Conservation (phyloP, 2,113 vertebrate genomes). For the Macaca fascicularis region T2T-MFA8v1.1 NC_088375.1:73602501-73603000, state of each 20-base stretch:
- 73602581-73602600: conserved; percentile 78
- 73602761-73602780: conserved; percentile 88
- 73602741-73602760: conserved; percentile 85
- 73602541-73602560: conserved; percentile 25
- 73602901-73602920: conserved; percentile 98
- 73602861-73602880: conserved; percentile 99
- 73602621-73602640: conserved; percentile 81
- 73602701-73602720: conserved; percentile 58
- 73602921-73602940: conserved; percentile 97
- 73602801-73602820: conserved; percentile 95
- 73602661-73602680: conserved; percentile 85
- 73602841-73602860: conserved; percentile 98
- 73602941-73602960: conserved; percentile 99
- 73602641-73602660: conserved; percentile 80
- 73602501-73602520: conserved; percentile 61
- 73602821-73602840: conserved; percentile 97
- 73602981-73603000: conserved; percentile 96
- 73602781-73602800: conserved; percentile 92
- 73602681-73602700: conserved; percentile 84
- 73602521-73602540: conserved; percentile 58
- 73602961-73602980: conserved; percentile 95
- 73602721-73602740: conserved; percentile 78
- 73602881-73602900: conserved; percentile 99
- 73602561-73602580: conserved; percentile 56
- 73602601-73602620: conserved; percentile 82